Conservation (phyloP, 2,113 vertebrate genomes). For the Tetrao urogallus region DNA sequence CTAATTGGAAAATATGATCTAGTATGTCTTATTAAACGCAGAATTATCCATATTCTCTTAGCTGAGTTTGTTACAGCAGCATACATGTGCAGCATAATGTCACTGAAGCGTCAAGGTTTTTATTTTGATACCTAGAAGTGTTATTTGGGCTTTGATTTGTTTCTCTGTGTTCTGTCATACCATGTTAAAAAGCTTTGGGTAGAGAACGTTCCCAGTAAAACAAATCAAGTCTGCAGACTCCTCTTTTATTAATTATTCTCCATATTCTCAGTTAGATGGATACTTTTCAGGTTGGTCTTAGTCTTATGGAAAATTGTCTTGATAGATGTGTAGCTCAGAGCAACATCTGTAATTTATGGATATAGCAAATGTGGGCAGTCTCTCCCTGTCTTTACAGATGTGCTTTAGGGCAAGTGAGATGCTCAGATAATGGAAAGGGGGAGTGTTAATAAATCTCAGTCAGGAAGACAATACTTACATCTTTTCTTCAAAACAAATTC, state of each 20-base stretch:
- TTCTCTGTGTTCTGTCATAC: neutral
- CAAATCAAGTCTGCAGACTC: neutral
- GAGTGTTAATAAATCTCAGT: conserved; percentile 73
- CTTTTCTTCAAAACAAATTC: conserved; percentile 71
- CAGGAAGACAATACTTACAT: conserved; percentile 66
- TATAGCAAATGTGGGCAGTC: conserved; percentile 29
- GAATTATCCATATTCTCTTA: conserved; percentile 24
- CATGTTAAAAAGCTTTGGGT: neutral
- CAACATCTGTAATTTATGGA: conserved; percentile 68
- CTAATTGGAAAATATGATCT: conserved; percentile 21
- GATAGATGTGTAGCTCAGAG: conserved; percentile 65
- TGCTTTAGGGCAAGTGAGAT: conserved; percentile 72
- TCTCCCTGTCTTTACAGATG: conserved; percentile 61
- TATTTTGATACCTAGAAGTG: conserved; percentile 9
- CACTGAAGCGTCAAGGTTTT: neutral
- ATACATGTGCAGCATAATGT: neutral
- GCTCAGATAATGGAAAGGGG: conserved; percentile 65
- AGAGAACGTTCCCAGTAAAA: conserved; percentile 14
- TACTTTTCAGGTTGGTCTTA: conserved; percentile 45
- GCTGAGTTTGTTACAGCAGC: neutral
- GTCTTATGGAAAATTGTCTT: conserved; percentile 51
- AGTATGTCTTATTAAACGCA: neutral
- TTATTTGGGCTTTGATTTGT: conserved; percentile 42
- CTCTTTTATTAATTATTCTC: conserved; percentile 56
- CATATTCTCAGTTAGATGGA: neutral